phyloP scores from a whole-genome alignment of 30 jellyfish, hydroid and myxozoan species.

The Turritopsis rubra region DNA sequence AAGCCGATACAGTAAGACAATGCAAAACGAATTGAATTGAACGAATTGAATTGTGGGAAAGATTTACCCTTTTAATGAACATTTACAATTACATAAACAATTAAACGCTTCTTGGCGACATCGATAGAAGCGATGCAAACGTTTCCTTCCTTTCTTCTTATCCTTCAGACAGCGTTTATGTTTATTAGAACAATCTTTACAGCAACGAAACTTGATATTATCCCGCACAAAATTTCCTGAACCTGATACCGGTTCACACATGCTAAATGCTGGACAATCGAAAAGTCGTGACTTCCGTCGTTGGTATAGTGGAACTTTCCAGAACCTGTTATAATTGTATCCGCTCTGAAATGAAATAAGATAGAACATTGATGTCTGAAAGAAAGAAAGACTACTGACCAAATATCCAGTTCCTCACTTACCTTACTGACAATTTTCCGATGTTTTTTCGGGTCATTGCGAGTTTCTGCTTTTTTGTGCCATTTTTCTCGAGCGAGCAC shows the following conservation, averaged over 20 bases:
- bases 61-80: conserved; percentile 3
- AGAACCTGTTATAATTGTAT: not conserved
- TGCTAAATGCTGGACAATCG: not conserved
- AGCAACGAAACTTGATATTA: not conserved
- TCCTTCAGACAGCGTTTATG: not conserved
- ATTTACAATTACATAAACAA: conserved; percentile 5
- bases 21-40: too few species aligned
- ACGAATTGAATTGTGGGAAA: too few species aligned
- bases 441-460: not conserved
- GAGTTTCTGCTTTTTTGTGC: not conserved
- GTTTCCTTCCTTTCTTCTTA: not conserved
- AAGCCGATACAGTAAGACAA: too few species aligned
- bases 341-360: conserved; percentile 4
- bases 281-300: not conserved
- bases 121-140: not conserved
- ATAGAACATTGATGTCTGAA: too few species aligned
- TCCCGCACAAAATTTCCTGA: conserved; percentile 2
- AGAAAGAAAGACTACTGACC: too few species aligned
- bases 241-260: conserved; percentile 16
- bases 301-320: not conserved
- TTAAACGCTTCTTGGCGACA: conserved; percentile 4
- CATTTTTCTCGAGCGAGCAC: not conserved
- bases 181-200: not conserved
- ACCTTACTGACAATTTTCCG: not conserved
- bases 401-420: not conserved